phyloP scores from a whole-genome alignment of 1,140 invertebrate species.

The Battus philenor region DNA sequence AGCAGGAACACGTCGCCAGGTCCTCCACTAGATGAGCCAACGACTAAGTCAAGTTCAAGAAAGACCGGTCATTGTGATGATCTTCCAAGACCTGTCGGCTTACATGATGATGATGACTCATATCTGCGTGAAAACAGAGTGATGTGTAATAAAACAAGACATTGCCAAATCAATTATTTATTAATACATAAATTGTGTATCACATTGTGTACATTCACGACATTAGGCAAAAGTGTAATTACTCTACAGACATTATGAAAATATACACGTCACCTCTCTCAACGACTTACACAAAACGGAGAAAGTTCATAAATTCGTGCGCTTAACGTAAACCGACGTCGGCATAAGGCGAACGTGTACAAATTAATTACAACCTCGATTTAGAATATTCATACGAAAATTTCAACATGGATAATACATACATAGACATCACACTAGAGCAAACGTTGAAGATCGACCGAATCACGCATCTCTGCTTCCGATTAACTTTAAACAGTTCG shows the following conservation, averaged over 20 bases:
- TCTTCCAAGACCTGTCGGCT: no score
- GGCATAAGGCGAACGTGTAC: conserved; percentile 38
- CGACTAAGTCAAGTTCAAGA: no score
- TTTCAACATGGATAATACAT: conserved; percentile 1
- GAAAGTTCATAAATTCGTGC: conserved; percentile 49
- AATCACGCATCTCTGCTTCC: no score
- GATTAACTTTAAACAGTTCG: no score
- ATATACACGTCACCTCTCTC: conserved; percentile 57
- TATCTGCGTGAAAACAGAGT: not conserved
- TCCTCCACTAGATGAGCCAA: no score
- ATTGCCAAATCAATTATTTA: conserved; percentile 65
- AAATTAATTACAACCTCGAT: conserved; percentile 18
- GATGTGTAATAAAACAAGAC: conserved; percentile 28
- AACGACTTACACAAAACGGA: conserved; percentile 50
- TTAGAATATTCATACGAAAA: conserved; percentile 13
- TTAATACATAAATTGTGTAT: conserved; percentile 70
- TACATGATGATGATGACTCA: no score
- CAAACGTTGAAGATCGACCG: conserved; percentile 1
- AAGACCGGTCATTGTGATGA: no score
- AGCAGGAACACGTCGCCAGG: no score
- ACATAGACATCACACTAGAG: no score
- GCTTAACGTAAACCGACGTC: conserved; percentile 38
- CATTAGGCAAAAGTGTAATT: conserved; percentile 70
- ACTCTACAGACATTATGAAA: conserved; percentile 62
- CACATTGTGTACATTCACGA: conserved; percentile 70